Evolutionary conservation across 2,113 vertebrate species (phyloP), one percentile per base, ranked within the genome.

Genomic region (Triplophysa tibetana): DNA sequence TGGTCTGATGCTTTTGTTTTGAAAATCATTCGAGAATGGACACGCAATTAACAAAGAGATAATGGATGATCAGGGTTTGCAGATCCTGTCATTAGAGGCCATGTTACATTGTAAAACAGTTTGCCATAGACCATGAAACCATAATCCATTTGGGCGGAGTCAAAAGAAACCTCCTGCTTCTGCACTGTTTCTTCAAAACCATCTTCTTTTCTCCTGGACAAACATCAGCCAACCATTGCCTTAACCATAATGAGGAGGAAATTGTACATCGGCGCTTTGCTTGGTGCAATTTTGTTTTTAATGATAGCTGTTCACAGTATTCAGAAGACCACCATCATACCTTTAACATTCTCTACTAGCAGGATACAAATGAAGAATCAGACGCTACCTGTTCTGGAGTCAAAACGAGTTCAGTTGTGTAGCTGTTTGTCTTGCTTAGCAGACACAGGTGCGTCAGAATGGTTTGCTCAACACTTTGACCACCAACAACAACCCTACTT

Each of bases 381-480:
- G 23, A 29, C 48, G n/a, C 48, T 41, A 9, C n/a, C 2, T 9
- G 2, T 70, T 5, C 60, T 58, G n/a, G 12, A 70, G 60, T 13
- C 60, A 1, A 45, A 5, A 24, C 38, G 2, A 52, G 60, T 6
- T 19, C 23, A 2, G 24, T 24, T 21, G 0, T 90, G 90, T 13
- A 41, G 68, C 19, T 60, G 86, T 66, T 23, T 29, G 0, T 74
- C 7, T 21, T 95, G 94, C 17, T 3, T 89, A 0, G 6, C 81
- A 0, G 66, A 82, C 0, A 0, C 3, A 16, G 85, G 65, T 0
- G 0, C 3, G 1, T 93, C 90, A 0, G 2, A 69, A 0, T 95
- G 94, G 94, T 96, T 96, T 84, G 85, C 80, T 1, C 17, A 83
- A 10, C 82, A 1, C 69, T 95, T 91, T 6, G 84, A 95, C 41